These are phyloP conservation scores for Brienomyrus longianalis DNA, from an alignment of 2,113 vertebrate genomes.

Conservation along the genomic window DNA sequence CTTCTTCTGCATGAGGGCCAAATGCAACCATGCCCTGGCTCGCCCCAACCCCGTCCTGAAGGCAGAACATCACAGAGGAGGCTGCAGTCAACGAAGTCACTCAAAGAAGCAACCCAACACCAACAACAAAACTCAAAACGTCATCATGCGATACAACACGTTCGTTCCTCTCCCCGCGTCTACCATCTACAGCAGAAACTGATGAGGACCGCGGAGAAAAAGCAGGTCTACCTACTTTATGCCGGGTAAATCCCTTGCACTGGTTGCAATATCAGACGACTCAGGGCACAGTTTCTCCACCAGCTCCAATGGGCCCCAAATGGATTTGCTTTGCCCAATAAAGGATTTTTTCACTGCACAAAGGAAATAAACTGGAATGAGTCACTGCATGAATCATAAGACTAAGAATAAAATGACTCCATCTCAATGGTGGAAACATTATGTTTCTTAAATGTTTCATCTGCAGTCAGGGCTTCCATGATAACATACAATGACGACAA, in stretches of 20 bases:
- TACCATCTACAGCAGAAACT: background rate
- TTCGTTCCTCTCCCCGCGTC: too few relatives aligned
- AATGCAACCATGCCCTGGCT: conserved; percentile 90
- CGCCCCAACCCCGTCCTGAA: conserved; percentile 83
- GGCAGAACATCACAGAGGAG: conserved; percentile 6
- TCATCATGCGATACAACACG: background rate
- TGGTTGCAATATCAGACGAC: conserved; percentile 83
- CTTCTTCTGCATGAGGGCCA: conserved; percentile 97
- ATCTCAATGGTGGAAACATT: background rate
- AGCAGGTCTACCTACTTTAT: conserved; percentile 71
- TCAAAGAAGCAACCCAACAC: background rate
- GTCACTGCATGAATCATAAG: background rate
- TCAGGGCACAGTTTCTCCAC: conserved; percentile 95
- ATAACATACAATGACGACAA: background rate
- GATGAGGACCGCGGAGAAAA: background rate
- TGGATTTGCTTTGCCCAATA: conserved; percentile 90
- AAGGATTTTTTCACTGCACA: conserved; percentile 86
- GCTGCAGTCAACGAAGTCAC: background rate
- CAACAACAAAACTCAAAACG: background rate
- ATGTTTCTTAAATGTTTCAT: background rate
- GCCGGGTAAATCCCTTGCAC: conserved; percentile 89
- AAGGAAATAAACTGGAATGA: conserved; percentile 4
- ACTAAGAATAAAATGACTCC: background rate
- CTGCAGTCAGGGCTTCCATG: background rate
- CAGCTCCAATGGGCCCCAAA: conserved; percentile 92